Base-by-base conservation (phyloP, 2,113 vertebrate genomes). In the Odontesthes bonariensis region DNA sequence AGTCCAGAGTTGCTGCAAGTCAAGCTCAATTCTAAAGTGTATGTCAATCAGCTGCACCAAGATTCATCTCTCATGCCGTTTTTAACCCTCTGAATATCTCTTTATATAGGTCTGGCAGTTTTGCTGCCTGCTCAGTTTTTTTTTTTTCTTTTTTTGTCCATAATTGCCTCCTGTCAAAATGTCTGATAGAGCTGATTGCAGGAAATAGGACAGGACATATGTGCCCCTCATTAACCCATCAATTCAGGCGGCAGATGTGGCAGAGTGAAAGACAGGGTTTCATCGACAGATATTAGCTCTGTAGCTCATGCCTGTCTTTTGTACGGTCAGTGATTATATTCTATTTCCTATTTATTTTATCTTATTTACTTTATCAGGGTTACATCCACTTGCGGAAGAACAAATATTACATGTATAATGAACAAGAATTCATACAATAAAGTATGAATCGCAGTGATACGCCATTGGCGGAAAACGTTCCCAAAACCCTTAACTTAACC, bases 101-200 rank as follows among this genome's bases (percentile, higher is more conserved):
- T 83, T 78, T 58, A 38, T 78, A 74, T 80, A 79, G 86, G 85
- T 92, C 87, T 72, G 55, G 83, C 66, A 86, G 87, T 91, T 85
- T 87, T 86, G 77, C 82, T 77, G 76, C 81, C 86, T n/a, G n/a
- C 77, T 88, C 81, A 47, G 69, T 89, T 83, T 92, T 87, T 89
- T 90, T 86, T 76, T 88, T 81, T 47, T 72, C 88, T 83, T 92
- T 87, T 89, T 90, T 86, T 49, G 77, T 74, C 85, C 84, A 82
- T 93, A 93, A 93, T 91, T 91, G 92, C 89, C 89, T 91, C 86
- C 90, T 92, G 91, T 93, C 92, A 92, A 90, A 93, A 90, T 76
- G 90, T 92, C 88, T 89, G 84, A 88, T 82, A 88, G 90, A 91
- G 82, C 82, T 89, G 91, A 93, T 93, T 91, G 91, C 88, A 84